A percentile compares a stretch with the other conserved stretches of the same genome.
Evolutionary conservation across 2,888 invertebrate species (phyloP).

Genomic region (Pheosia gnoma): DNA sequence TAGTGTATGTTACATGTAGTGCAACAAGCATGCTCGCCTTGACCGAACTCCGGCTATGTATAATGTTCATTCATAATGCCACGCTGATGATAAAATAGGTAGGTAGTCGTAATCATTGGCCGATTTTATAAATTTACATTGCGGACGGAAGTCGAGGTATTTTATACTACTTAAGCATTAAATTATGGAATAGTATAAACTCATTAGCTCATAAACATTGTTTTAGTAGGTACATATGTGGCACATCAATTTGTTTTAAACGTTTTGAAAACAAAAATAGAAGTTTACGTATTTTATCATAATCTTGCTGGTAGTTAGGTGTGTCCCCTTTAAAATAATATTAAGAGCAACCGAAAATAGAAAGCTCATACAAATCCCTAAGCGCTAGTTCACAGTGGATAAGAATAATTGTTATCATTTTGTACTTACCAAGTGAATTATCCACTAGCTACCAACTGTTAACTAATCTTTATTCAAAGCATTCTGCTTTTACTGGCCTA

Average conservation of each 20-base stretch:
- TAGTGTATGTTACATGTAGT: conserved; percentile 43
- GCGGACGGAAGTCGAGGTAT: conserved; percentile 30
- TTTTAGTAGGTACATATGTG: no score
- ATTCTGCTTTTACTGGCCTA: neutral
- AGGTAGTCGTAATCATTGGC: conserved; percentile 30
- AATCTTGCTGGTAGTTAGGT: neutral
- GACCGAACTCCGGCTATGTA: conserved; percentile 63
- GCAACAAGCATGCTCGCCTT: conserved; percentile 70
- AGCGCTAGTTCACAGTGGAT: conserved; percentile 8
- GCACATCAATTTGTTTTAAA: no score
- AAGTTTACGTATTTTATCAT: neutral
- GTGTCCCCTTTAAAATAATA: conserved; percentile 3
- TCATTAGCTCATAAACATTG: no score
- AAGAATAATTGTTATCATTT: no score
- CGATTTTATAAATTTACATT: conserved; percentile 26
- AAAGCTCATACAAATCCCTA: conserved; percentile 11
- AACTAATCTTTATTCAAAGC: neutral
- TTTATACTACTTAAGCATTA: neutral
- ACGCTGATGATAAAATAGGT: conserved; percentile 42
- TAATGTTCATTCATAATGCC: conserved; percentile 66
- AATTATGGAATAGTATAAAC: neutral
- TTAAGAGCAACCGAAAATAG: conserved; percentile 5
- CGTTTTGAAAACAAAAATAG: no score
- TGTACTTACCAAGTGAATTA: no score
- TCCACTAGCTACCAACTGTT: no score